Evolutionary conservation across 2,888 invertebrate genomes (phyloP).

Genomic region (Scaptomyza tumidula): DNA sequence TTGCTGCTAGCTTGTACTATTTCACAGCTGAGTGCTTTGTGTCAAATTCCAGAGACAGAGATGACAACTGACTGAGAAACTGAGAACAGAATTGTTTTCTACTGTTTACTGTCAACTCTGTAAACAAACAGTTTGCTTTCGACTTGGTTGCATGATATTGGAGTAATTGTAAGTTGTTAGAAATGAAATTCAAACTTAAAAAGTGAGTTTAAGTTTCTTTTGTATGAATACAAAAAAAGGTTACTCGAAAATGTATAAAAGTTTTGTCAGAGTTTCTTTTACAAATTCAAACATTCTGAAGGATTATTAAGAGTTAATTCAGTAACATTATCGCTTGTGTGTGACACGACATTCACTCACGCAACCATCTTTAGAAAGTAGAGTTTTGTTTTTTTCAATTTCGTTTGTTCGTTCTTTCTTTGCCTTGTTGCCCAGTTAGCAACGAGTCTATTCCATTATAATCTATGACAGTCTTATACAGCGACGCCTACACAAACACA

Average conservation of each 20-base stretch:
- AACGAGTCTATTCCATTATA: conserved; percentile 26
- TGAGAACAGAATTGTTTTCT: not conserved
- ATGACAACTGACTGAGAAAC: conserved; percentile 7
- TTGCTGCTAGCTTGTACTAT: conserved; percentile 19
- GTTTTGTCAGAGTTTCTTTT: not conserved
- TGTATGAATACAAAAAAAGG: no score
- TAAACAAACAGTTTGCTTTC: not conserved
- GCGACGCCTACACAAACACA: conserved; percentile 21
- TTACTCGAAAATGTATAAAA: not conserved
- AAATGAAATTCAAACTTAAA: no score
- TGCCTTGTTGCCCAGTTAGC: conserved; percentile 2
- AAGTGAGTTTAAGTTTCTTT: no score
- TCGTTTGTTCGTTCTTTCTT: not conserved
- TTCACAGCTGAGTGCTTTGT: conserved; percentile 46
- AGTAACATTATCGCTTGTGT: no score
- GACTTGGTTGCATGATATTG: no score
- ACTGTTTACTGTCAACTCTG: no score
- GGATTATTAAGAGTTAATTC: no score
- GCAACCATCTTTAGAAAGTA: not conserved
- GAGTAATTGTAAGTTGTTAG: not conserved
- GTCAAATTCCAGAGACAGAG: conserved; percentile 30
- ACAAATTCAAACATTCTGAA: no score
- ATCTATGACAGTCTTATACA: conserved; percentile 25
- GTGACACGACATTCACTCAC: not conserved
- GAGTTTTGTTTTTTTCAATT: not conserved